Conservation (phyloP, 1,140 invertebrate genomes). For the Cherax quadricarinatus region DNA sequence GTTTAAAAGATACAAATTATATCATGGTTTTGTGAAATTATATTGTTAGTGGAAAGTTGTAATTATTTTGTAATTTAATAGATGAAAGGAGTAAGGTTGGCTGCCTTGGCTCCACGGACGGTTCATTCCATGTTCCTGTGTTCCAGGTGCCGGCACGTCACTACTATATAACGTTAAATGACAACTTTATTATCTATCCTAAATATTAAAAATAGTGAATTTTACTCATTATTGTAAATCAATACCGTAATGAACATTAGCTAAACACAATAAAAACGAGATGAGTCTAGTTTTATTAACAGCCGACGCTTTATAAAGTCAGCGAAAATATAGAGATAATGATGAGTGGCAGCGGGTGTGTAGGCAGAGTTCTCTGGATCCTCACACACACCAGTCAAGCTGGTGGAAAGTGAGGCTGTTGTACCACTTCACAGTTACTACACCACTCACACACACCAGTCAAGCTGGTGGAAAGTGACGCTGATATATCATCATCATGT, state of each 20-base stretch:
- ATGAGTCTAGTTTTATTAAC: background rate
- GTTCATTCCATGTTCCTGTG: background rate
- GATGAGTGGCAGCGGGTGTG: background rate
- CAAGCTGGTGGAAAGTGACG: background rate
- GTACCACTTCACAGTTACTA: no score
- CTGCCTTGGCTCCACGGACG: background rate
- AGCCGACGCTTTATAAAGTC: background rate
- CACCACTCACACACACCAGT: no score
- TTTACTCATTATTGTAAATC: no score
- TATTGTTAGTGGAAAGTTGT: background rate
- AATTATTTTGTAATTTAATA: background rate
- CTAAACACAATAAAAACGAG: background rate
- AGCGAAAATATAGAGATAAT: background rate
- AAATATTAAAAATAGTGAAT: background rate
- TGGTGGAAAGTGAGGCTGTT: background rate
- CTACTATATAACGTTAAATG: background rate
- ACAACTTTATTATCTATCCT: background rate
- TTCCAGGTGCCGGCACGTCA: constrained; percentile 10
- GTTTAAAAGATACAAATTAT: no score
- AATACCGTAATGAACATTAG: background rate
- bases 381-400: no score
- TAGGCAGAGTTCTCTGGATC: background rate
- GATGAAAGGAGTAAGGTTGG: background rate
- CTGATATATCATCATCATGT: background rate
- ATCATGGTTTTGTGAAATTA: background rate